Evolutionary conservation across 2,113 vertebrate genomes (phyloP), one percentile per base, ranked within the genome.

Genomic region (Lates calcarifer): DNA sequence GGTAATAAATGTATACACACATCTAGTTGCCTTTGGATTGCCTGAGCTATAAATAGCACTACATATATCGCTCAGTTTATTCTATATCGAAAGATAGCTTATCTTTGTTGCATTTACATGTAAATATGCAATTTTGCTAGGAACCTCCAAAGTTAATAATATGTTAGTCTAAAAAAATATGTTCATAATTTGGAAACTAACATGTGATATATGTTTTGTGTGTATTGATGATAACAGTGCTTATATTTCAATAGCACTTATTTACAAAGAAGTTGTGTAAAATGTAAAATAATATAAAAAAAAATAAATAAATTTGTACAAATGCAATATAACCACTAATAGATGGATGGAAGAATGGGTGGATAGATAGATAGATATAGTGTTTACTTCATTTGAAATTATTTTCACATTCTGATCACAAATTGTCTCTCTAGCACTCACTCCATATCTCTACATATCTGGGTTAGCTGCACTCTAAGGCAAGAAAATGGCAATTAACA

Each of bases 381-480:
- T 56, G 29, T 56, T 43, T 43, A 2, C 37, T 31, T 55, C 58
- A 62, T 43, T 7, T 2, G 4, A 26, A 24, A 24, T 31, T 5
- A 41, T 20, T 47, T 47, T 47, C 43, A 47, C 18, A 20, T 18
- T 47, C n/a, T n/a, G n/a, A n/a, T n/a, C n/a, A n/a, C n/a, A n/a
- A n/a, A n/a, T n/a, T n/a, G n/a, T n/a, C n/a, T n/a, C n/a, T n/a
- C n/a, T n/a, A n/a, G n/a, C n/a, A n/a, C n/a, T n/a, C n/a, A 26
- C 15, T 18, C 4, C 18, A 17, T 18, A 45, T 51, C 18, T 57
- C 7, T 57, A 3, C 1, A 22, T 3, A 10, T n/a, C 4, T 10
- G 37, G 12, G 29, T 41, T 41, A 79, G 49, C 71, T 84, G 82
- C 71, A 35, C 18, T 20, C 5, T 3, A 6, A 22, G 55, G 69